Conservation (phyloP, 2,113 vertebrate species). For the Grammomys dolichurus region DNA sequence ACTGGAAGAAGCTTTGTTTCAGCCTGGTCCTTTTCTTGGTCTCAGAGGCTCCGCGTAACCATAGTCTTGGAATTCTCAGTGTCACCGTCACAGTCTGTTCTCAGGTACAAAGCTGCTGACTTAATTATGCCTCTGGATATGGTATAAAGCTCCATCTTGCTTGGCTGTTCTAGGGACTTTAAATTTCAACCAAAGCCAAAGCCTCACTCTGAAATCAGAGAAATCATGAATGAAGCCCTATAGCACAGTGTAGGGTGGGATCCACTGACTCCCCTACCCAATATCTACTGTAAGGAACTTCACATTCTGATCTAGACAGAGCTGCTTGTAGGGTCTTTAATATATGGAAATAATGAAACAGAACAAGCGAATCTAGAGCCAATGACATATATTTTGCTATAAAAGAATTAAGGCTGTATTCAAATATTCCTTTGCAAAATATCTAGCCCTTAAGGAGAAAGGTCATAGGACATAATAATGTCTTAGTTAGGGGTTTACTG, state of each 20-base stretch:
- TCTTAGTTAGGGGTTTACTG: no score
- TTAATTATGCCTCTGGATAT: background rate
- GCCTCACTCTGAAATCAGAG: background rate
- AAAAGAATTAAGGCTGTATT: background rate
- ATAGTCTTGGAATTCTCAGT: no score
- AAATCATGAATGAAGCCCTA: background rate
- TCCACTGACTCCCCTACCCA: conserved; percentile 10
- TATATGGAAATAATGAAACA: background rate
- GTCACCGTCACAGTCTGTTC: background rate
- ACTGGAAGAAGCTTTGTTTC: background rate
- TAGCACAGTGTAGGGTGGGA: background rate
- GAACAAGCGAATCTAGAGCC: background rate
- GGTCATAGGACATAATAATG: conserved; percentile 25
- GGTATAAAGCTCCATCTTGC: background rate
- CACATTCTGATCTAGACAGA: conserved; percentile 11
- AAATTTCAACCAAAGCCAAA: conserved; percentile 24
- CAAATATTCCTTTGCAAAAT: conserved; percentile 53
- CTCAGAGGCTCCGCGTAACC: background rate
- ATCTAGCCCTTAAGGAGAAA: conserved; percentile 26
- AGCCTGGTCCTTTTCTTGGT: background rate
- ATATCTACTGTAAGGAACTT: conserved; percentile 5
- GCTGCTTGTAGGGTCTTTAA: background rate
- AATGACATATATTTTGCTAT: background rate
- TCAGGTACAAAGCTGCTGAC: background rate
- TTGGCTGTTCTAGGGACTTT: background rate